Evolutionary conservation across 2,113 vertebrate species (phyloP).

Genomic region (Oxygymnocypris stewartii): DNA sequence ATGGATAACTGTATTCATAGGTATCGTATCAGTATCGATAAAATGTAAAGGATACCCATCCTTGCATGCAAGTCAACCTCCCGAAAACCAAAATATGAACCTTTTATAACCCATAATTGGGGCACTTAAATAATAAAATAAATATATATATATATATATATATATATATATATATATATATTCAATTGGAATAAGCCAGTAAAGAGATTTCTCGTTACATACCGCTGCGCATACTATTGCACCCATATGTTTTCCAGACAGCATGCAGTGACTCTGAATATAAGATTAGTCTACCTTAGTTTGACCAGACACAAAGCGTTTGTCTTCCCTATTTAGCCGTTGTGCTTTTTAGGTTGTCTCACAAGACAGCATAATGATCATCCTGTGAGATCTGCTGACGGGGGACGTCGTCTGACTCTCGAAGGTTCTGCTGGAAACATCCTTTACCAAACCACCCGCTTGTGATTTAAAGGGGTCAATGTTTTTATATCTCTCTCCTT

Average conservation of each 20-base stretch:
- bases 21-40: too few species aligned
- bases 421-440: conserved; percentile 2
- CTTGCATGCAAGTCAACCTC: too few species aligned
- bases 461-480: conserved; percentile 60
- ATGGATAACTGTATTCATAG: too few species aligned
- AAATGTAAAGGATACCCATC: too few species aligned
- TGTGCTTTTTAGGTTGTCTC: not conserved
- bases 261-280: not conserved
- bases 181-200: not conserved
- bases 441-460: not conserved
- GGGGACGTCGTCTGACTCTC: not conserved
- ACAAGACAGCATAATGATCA: conserved; percentile 8
- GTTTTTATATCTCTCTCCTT: conserved; percentile 61
- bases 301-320: not conserved
- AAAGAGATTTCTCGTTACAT: not conserved
- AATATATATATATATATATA: too few species aligned
- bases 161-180: too few species aligned
- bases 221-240: not conserved
- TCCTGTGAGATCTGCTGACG: conserved; percentile 6
- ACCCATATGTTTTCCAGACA: not conserved
- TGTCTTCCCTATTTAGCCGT: not conserved
- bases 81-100: too few species aligned
- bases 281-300: not conserved
- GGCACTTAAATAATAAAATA: too few species aligned
- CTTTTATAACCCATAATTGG: too few species aligned